phyloP scores from a whole-genome alignment of 1,140 invertebrate species.

The Ostrea denselamellosa region DNA sequence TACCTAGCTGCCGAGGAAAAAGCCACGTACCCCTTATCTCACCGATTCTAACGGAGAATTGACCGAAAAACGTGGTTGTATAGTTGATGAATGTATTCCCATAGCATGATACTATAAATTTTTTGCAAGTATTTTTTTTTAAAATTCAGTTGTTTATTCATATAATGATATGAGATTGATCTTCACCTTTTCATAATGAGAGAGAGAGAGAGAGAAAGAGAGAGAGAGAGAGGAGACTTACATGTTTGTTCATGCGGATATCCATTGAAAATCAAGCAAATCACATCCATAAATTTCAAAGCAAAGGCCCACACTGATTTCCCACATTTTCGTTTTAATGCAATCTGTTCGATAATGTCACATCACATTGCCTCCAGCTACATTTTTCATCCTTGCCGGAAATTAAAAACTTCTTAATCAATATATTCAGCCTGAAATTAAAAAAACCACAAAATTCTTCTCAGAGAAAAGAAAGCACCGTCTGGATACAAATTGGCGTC shows the following conservation, averaged over 20 bases:
- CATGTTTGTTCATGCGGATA: background rate
- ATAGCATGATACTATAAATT: background rate
- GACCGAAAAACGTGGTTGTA: background rate
- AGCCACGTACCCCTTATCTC: background rate
- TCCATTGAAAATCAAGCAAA: background rate
- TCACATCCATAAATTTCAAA: background rate
- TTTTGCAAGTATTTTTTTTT: too few relatives aligned
- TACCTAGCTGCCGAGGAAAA: background rate
- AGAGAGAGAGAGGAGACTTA: slow-evolving; percentile 11
- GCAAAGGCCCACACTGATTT: background rate
- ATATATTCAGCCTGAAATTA: background rate
- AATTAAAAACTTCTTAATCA: slow-evolving; percentile 35
- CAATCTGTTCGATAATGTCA: slow-evolving; percentile 34
- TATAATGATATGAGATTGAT: too few relatives aligned
- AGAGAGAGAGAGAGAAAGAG: slow-evolving; percentile 19
- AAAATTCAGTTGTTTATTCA: too few relatives aligned
- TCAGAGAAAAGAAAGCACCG: too few relatives aligned
- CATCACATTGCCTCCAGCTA: background rate
- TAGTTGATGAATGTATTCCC: background rate
- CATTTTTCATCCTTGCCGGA: slow-evolving; percentile 19
- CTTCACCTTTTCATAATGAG: background rate
- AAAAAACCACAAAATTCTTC: background rate
- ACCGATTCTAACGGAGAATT: background rate
- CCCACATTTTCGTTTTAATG: background rate
- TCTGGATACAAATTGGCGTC: background rate